phyloP scores from a whole-genome alignment of 2,888 invertebrate species.

The Ormia ochracea region DNA sequence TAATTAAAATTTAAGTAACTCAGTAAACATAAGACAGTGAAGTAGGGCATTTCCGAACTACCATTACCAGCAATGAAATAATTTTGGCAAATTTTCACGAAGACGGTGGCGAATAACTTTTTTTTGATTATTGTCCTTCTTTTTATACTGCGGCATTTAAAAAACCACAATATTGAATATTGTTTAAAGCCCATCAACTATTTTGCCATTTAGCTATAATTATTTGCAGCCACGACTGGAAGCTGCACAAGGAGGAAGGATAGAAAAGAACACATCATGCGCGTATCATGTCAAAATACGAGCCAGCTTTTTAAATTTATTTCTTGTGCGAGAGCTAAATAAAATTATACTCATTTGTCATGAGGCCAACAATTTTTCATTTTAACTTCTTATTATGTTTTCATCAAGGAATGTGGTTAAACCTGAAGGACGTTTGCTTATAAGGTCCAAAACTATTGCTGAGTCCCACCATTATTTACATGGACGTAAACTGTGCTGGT shows the following conservation, averaged over 20 bases:
- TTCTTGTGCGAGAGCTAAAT: slow-evolving; percentile 14
- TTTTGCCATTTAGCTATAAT: slow-evolving; percentile 33
- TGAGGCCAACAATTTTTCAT: slow-evolving; percentile 62
- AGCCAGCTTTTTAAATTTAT: slow-evolving; percentile 35
- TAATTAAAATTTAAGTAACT: background rate
- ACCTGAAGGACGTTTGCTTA: slow-evolving; percentile 61
- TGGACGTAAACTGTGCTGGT: slow-evolving; percentile 8
- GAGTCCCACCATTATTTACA: slow-evolving; percentile 12
- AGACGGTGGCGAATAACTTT: slow-evolving; percentile 12
- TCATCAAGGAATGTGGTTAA: slow-evolving; percentile 63
- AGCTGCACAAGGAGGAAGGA: background rate
- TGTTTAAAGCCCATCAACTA: slow-evolving; percentile 36
- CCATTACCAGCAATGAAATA: background rate
- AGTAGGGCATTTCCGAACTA: background rate
- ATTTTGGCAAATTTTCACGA: slow-evolving; percentile 42
- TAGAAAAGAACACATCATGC: slow-evolving; percentile 7
- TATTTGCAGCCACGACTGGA: slow-evolving; percentile 17
- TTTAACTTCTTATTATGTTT: slow-evolving; percentile 64
- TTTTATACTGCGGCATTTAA: background rate
- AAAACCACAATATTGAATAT: slow-evolving; percentile 40
- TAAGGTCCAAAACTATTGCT: background rate
- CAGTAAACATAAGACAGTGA: too few species aligned
- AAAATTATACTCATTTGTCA: slow-evolving; percentile 64
- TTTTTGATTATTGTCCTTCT: background rate
- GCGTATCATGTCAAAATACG: slow-evolving; percentile 53